Percentiles rank a stretch among this genome's conserved stretches.
These are phyloP conservation scores for Calidris pygmaea DNA, from an alignment of 2,113 vertebrate genomes.

Conservation along the genomic window DNA sequence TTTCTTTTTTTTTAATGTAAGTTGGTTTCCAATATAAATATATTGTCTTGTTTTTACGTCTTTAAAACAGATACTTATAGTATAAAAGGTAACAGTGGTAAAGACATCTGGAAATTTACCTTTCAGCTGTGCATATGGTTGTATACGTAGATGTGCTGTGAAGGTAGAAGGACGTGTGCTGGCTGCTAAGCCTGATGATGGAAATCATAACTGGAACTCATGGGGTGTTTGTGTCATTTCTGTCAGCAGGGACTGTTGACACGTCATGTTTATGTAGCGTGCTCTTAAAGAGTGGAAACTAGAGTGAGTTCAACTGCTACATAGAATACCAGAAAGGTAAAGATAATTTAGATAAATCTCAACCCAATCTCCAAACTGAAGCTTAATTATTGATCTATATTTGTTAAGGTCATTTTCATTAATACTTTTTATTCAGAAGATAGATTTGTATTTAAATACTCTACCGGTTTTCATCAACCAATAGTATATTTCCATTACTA, in stretches of 20 bases:
- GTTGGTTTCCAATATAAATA: neutral
- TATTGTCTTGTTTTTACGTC: neutral
- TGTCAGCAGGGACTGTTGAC: neutral
- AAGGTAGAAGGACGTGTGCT: neutral
- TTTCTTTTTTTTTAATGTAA: neutral
- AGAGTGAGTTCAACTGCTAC: neutral
- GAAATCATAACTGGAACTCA: neutral
- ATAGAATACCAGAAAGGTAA: neutral
- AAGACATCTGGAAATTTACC: neutral
- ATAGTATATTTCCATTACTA: neutral
- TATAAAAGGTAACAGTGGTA: neutral
- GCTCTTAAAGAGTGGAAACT: neutral
- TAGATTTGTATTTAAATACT: neutral
- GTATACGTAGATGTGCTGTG: neutral
- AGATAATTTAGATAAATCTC: neutral
- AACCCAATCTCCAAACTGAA: neutral
- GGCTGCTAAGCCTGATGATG: neutral
- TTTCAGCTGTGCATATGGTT: neutral
- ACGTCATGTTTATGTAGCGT: fast-evolving
- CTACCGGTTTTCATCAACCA: neutral
- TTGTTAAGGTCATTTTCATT: neutral
- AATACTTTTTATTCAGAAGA: neutral
- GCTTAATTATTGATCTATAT: neutral
- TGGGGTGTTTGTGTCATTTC: neutral
- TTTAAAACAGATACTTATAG: neutral